Conservation (phyloP, 2,888 invertebrate genomes). For the Ophraella communa region DNA sequence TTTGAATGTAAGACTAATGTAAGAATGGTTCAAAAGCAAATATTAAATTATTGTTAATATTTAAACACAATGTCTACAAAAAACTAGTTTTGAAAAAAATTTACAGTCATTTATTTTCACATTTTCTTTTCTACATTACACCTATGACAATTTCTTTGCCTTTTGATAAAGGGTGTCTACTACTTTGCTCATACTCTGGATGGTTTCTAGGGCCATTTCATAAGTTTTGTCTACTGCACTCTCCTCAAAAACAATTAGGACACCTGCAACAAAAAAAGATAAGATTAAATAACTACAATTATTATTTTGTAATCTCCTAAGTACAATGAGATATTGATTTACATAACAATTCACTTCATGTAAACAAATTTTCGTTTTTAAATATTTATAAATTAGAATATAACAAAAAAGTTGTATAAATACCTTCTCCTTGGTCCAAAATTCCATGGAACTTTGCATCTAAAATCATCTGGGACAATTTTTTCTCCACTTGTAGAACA, state of each 20-base stretch:
- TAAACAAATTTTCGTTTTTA: too few species aligned
- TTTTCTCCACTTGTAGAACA: constrained; percentile 94
- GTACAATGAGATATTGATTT: too few species aligned
- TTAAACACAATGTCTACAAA: constrained; percentile 3
- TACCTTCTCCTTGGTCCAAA: constrained; percentile 94
- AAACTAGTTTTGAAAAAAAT: constrained; percentile 15
- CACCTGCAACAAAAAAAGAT: constrained; percentile 62
- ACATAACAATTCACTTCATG: too few species aligned
- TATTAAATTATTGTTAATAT: constrained; percentile 6
- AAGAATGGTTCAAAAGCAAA: constrained; percentile 1
- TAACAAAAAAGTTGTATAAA: constrained; percentile 19
- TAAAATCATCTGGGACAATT: constrained; percentile 99
- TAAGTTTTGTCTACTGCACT: constrained; percentile 95
- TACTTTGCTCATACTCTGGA: constrained; percentile 99
- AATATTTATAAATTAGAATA: too few species aligned
- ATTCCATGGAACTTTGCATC: constrained; percentile 98
- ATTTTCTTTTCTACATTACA: constrained; percentile 32
- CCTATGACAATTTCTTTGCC: constrained; percentile 95
- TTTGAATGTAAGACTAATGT: neutral
- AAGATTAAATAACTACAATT: neutral
- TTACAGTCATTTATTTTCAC: constrained; percentile 37
- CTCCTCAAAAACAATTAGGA: constrained; percentile 97
- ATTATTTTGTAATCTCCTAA: too few species aligned
- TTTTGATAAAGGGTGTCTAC: constrained; percentile 99
- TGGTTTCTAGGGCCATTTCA: constrained; percentile 95